phyloP scores from a whole-genome alignment of 2,797 vertebrate species.

The Dermochelys coriacea region DNA sequence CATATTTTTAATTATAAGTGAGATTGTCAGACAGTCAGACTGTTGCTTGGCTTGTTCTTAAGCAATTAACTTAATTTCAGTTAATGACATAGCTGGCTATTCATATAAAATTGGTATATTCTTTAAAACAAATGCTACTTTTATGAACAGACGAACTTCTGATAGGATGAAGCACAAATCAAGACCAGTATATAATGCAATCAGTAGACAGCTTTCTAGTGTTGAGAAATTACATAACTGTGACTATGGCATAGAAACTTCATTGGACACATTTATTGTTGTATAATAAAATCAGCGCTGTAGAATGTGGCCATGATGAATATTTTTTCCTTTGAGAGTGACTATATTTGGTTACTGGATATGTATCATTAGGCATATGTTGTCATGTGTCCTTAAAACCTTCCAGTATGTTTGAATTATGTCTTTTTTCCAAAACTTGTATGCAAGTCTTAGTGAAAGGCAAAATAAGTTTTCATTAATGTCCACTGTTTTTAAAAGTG shows the following conservation, averaged over 20 bases:
- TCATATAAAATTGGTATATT: not conserved
- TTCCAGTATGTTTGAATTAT: not conserved
- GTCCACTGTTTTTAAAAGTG: constrained; percentile 66
- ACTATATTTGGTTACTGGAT: not conserved
- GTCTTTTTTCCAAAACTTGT: constrained; percentile 13
- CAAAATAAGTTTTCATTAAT: constrained; percentile 57
- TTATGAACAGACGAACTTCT: not conserved
- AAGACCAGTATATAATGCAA: not conserved
- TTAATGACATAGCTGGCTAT: not conserved
- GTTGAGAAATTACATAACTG: not conserved
- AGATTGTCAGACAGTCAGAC: not conserved
- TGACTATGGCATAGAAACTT: not conserved
- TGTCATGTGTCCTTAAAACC: not conserved
- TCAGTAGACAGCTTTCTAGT: not conserved
- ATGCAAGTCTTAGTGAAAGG: constrained; percentile 33
- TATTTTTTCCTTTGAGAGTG: not conserved
- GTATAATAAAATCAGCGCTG: not conserved
- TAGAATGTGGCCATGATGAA: not conserved
- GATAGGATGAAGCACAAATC: not conserved
- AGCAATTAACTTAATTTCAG: not conserved
- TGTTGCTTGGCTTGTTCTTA: not conserved
- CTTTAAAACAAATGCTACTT: fast-evolving
- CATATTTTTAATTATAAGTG: not conserved
- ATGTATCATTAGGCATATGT: not conserved
- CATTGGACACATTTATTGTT: not conserved